Evolutionary conservation across 2,888 invertebrate species (phyloP).

Genomic region (Halictus quadricinctus): DNA sequence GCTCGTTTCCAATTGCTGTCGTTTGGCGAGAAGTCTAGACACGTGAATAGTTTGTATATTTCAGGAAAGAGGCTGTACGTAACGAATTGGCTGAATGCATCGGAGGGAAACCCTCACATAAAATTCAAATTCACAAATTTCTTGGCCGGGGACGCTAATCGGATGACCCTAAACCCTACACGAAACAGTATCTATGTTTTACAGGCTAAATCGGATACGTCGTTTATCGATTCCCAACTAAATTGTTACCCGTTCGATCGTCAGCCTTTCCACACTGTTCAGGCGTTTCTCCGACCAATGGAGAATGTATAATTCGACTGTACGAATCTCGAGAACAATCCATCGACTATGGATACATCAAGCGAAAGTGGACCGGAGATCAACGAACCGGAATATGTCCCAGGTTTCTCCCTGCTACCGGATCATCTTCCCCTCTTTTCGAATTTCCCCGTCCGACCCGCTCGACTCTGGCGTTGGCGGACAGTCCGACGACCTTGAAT

Average conservation of each 20-base stretch:
- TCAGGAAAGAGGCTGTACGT: not conserved
- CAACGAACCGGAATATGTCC: not conserved
- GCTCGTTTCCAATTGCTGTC: not conserved
- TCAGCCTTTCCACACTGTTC: too few relatives aligned
- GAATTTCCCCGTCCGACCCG: not conserved
- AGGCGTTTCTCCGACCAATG: not conserved
- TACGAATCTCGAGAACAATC: not conserved
- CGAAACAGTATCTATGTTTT: not conserved
- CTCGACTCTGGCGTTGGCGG: not conserved
- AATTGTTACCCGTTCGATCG: not conserved
- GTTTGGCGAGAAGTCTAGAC: not conserved
- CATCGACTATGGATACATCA: not conserved
- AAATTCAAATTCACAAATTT: not conserved
- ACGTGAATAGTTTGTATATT: not conserved
- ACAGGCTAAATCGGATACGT: not conserved
- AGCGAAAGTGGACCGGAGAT: not conserved
- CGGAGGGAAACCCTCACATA: not conserved
- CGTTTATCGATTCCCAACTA: not conserved
- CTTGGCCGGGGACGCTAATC: not conserved
- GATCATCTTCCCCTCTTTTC: not conserved
- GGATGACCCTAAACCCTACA: not conserved
- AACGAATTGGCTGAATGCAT: not conserved
- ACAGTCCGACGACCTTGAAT: conserved; percentile 26
- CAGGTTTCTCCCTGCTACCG: not conserved
- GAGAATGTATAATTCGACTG: not conserved